A percentile compares a stretch with the other conserved stretches of the same genome.
Conservation (phyloP, 2,797 vertebrate genomes). For the Pelobates cultripes region DNA sequence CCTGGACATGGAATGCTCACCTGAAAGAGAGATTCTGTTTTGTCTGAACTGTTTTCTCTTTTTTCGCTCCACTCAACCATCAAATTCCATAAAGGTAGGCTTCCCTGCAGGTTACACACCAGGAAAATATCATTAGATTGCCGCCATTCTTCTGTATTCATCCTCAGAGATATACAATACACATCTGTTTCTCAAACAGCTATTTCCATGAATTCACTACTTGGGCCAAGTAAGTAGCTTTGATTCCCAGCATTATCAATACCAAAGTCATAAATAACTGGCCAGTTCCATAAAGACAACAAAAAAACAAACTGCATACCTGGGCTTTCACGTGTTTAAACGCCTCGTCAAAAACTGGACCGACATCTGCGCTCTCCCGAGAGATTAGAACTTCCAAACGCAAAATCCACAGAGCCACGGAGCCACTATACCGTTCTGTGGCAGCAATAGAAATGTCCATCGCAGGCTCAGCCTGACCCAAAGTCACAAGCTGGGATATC, state of each 20-base stretch:
- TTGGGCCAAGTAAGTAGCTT: neutral
- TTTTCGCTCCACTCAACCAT: conserved; percentile 85
- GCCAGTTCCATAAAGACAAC: too few species aligned
- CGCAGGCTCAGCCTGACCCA: conserved; percentile 67
- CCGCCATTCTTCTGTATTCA: too few species aligned
- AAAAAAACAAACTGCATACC: conserved; percentile 65
- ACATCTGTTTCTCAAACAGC: too few species aligned
- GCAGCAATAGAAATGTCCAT: conserved; percentile 75
- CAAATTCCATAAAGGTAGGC: conserved; percentile 84
- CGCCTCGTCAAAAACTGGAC: conserved; percentile 81
- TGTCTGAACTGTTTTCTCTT: conserved; percentile 68
- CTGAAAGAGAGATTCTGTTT: conserved; percentile 86
- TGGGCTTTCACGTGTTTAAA: conserved; percentile 77
- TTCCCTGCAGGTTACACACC: conserved; percentile 70
- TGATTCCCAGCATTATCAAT: neutral
- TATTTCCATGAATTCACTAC: too few species aligned
- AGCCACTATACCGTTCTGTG: conserved; percentile 72
- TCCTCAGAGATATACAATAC: too few species aligned
- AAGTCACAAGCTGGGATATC: conserved; percentile 66
- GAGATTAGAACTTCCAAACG: conserved; percentile 79
- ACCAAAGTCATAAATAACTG: neutral
- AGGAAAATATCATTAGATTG: neutral
- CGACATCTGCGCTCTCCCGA: conserved; percentile 66
- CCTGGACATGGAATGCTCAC: conserved; percentile 64
- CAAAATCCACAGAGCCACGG: conserved; percentile 77